These are phyloP conservation scores for Macrobrachium nipponense DNA, from an alignment of 1,140 invertebrate genomes.

Conservation along the genomic window DNA sequence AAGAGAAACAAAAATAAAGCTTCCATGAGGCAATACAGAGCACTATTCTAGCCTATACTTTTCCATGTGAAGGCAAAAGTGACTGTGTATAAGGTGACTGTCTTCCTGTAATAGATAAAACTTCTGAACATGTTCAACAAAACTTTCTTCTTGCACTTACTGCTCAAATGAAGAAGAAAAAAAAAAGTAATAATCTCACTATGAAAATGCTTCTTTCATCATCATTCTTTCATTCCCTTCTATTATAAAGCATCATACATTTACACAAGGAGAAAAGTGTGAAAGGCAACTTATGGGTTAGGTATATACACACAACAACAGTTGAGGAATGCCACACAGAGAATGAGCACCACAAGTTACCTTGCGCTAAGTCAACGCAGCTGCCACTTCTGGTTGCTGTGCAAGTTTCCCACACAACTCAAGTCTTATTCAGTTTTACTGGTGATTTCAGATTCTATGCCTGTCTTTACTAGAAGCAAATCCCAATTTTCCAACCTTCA, in stretches of 20 bases:
- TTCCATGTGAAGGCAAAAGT: slow-evolving; percentile 40
- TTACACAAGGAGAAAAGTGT: slow-evolving; percentile 47
- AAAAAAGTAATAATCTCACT: slow-evolving; percentile 14
- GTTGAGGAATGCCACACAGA: slow-evolving; percentile 60
- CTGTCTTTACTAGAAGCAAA: not conserved
- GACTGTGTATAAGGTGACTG: slow-evolving; percentile 36
- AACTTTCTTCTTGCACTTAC: slow-evolving; percentile 34
- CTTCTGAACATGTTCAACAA: slow-evolving; percentile 41
- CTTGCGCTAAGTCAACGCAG: slow-evolving; percentile 43
- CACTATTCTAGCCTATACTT: slow-evolving; percentile 40
- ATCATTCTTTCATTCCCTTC: slow-evolving; percentile 23
- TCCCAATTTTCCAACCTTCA: not conserved
- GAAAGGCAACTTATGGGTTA: slow-evolving; percentile 58
- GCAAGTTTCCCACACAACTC: slow-evolving; percentile 36
- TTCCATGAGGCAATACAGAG: slow-evolving; percentile 41
- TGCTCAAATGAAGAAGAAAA: slow-evolving; percentile 33
- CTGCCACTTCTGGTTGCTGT: slow-evolving; percentile 57
- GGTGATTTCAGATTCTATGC: slow-evolving; percentile 34
- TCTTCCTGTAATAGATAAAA: slow-evolving; percentile 48
- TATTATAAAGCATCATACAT: not conserved
- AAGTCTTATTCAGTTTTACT: slow-evolving; percentile 28
- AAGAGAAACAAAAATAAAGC: slow-evolving; percentile 41
- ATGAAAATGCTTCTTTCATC: slow-evolving; percentile 24
- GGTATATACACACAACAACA: slow-evolving; percentile 59
- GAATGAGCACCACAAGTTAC: slow-evolving; percentile 58